Conservation (phyloP, 2,888 invertebrate species). For the Macroteleia sp. region DNA sequence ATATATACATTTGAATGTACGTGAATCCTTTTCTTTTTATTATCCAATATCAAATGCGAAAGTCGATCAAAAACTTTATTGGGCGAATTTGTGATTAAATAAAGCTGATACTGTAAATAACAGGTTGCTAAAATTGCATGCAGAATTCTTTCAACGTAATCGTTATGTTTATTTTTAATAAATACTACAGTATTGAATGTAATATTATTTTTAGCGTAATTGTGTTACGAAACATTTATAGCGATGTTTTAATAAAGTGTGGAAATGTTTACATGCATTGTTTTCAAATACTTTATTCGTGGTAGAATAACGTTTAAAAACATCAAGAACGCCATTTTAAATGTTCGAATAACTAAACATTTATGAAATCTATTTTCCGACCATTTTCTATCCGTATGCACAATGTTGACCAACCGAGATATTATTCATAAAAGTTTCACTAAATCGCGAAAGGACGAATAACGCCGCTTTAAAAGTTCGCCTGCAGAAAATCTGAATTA, state of each 20-base stretch:
- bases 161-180: not conserved
- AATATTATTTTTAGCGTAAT: slow-evolving; percentile 1
- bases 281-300: slow-evolving; percentile 25
- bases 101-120: too few species aligned
- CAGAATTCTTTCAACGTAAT: too few species aligned
- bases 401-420: slow-evolving; percentile 27
- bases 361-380: slow-evolving; percentile 39
- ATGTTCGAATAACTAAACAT: slow-evolving; percentile 20
- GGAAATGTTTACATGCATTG: too few species aligned
- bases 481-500: slow-evolving; percentile 36
- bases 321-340: slow-evolving; percentile 20
- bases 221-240: not conserved
- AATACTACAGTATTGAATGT: not conserved
- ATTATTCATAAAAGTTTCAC: slow-evolving; percentile 49
- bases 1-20: too few species aligned
- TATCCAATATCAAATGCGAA: not conserved
- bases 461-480: slow-evolving; percentile 39
- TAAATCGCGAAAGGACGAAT: slow-evolving; percentile 32
- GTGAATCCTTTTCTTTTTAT: not conserved
- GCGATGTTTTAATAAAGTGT: not conserved
- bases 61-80: not conserved
- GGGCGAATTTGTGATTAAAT: too few species aligned
- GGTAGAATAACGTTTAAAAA: slow-evolving; percentile 15
- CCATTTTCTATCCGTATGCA: slow-evolving; percentile 14
- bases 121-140: too few species aligned